These are phyloP conservation scores for Theristicus caerulescens DNA, from an alignment of 2,113 vertebrate species.

Conservation along the genomic window DNA sequence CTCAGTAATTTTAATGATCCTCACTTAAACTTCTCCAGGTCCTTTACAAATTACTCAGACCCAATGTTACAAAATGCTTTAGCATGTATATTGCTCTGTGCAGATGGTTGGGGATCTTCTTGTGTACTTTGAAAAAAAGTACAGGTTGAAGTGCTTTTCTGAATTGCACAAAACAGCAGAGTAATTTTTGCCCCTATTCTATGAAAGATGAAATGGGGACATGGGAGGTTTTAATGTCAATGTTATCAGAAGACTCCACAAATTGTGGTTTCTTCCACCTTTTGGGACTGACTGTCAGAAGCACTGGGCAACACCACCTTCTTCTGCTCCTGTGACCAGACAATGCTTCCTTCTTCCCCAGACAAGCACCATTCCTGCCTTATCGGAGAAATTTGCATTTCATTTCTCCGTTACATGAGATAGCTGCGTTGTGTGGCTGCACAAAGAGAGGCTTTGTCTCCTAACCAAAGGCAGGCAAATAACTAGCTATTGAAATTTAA, in stretches of 20 bases:
- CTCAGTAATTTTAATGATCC: neutral
- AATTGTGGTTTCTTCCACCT: neutral
- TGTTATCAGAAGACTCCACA: neutral
- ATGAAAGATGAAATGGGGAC: neutral
- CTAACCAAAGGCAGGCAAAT: constrained; percentile 27
- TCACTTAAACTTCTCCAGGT: neutral
- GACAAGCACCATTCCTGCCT: neutral
- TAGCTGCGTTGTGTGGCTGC: neutral
- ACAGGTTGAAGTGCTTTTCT: neutral
- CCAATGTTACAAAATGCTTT: neutral
- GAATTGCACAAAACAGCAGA: neutral
- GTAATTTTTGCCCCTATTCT: neutral
- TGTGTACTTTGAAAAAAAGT: neutral
- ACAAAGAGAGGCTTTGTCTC: constrained; percentile 50
- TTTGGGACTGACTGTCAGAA: neutral
- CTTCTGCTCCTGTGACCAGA: neutral
- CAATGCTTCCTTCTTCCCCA: constrained; percentile 16
- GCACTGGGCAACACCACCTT: neutral
- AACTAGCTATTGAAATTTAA: constrained; percentile 20
- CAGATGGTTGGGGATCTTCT: neutral
- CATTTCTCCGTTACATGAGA: constrained; percentile 10
- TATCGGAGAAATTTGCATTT: constrained; percentile 20
- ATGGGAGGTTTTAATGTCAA: neutral
- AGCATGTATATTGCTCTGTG: neutral
- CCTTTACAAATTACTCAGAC: neutral